Evolutionary conservation across 2,113 vertebrate species (phyloP), one percentile per base, ranked within the genome.

Genomic region (Pachypanchax playfairii): DNA sequence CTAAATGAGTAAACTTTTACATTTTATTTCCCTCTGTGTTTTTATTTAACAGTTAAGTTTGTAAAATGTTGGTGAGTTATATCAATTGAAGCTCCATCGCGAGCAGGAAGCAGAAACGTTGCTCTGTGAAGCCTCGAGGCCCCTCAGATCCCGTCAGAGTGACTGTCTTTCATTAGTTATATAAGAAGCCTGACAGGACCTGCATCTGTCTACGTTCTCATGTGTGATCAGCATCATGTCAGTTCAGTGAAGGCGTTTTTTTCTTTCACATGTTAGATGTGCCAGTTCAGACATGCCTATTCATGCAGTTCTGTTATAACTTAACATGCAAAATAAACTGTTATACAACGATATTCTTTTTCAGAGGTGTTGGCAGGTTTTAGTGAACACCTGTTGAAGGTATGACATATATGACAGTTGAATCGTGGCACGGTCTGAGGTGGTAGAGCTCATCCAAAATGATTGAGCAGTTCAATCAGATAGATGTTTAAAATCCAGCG

Each of bases 201-300:
- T 69, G 46, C 65, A 44, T 73, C 69, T 60, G 4, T 61, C 61
- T 61, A 29, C 71, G 49, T 15, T 53, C 76, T 38, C 70, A 67
- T 33, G 24, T 68, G 36, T 69, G 66, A 73, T 75, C 77, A 72
- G 65, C 47, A 53, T 70, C 49, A 58, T 75, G 62, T 85, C 75
- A 31, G 49, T 17, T 15, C 64, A 56, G 46, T 44, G n/a, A 8
- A 13, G 36, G 9, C n/a, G 54, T 47, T 18, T 41, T 42, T 43
- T 47, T n/a, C n/a, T 42, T 49, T 64, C 48, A 72, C 59, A 44
- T 49, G 35, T 35, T 31, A 26, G 8, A 36, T 4, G 41, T 41
- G 15, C 44, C 36, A 70, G 21, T 61, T 26, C 43, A 42, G 6
- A 38, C 1, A 58, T 4, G n/a, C 11, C 25, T 55, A 3, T n/a